A percentile compares a stretch with the other conserved stretches of the same genome.
Evolutionary conservation across 2,797 vertebrate genomes (phyloP).

Genomic region (Peromyscus attwateri): DNA sequence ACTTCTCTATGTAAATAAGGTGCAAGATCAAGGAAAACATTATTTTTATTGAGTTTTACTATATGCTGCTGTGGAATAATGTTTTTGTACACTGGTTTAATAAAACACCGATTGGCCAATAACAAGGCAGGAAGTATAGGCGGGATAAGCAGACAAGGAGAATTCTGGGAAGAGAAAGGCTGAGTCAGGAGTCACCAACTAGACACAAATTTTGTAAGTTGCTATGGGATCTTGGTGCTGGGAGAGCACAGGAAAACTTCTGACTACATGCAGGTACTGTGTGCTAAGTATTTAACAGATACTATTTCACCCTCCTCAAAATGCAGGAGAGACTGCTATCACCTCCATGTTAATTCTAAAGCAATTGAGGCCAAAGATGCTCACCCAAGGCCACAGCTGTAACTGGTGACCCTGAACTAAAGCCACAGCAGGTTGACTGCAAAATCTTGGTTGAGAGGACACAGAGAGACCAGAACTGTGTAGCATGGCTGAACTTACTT

Average conservation of each 20-base stretch:
- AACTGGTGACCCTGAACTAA: neutral
- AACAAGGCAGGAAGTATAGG: no score
- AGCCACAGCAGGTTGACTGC: neutral
- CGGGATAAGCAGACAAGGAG: no score
- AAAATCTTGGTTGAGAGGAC: neutral
- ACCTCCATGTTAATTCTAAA: neutral
- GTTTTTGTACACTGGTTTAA: no score
- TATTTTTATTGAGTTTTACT: neutral
- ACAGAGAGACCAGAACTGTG: neutral
- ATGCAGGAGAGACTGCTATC: neutral
- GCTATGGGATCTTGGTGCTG: no score
- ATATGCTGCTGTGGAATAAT: no score
- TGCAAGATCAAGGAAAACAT: neutral
- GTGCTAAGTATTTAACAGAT: neutral
- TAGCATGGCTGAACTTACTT: neutral
- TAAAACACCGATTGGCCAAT: no score
- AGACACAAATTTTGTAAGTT: no score
- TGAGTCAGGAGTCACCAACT: no score
- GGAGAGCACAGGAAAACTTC: no score
- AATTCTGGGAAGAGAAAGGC: no score
- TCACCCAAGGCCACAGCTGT: neutral
- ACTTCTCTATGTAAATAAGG: neutral
- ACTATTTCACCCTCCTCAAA: slow-evolving; percentile 13
- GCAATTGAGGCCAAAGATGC: neutral
- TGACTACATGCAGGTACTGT: neutral